Conservation (phyloP, 2,888 invertebrate species). For the Harmothoe impar region DNA sequence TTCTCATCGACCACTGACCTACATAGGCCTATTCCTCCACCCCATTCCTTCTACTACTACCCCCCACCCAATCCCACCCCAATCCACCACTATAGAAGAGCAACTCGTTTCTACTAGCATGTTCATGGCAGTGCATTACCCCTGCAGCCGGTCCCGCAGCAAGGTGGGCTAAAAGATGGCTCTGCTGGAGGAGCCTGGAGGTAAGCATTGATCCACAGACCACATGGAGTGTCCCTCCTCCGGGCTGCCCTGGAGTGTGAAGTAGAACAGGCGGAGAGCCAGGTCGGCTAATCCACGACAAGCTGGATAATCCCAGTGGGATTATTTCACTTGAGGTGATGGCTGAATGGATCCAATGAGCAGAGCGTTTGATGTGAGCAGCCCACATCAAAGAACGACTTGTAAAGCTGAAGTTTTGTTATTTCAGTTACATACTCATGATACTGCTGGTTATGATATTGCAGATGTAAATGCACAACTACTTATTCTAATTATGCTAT, state of each 20-base stretch:
- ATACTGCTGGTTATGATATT: no score
- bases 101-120: background rate
- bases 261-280: background rate
- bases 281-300: background rate
- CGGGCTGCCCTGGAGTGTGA: background rate
- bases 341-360: background rate
- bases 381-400: no score
- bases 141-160: background rate
- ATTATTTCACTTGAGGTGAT: constrained; percentile 13
- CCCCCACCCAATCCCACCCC: background rate
- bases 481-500: no score
- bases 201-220: background rate
- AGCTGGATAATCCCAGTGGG: constrained; percentile 2
- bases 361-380: no score
- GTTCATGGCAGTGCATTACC: background rate
- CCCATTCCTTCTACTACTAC: background rate
- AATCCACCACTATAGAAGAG: background rate
- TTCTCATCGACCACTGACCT: constrained; percentile 16
- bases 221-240: background rate
- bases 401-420: no score
- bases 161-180: background rate
- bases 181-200: background rate
- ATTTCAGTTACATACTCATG: no score
- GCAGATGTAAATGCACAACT: no score
- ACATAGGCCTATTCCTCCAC: background rate